A percentile compares a stretch with the other conserved stretches of the same genome.
phyloP scores from a whole-genome alignment of 2,888 invertebrate genomes.

The Aphelenchoides bicaudatus region DNA sequence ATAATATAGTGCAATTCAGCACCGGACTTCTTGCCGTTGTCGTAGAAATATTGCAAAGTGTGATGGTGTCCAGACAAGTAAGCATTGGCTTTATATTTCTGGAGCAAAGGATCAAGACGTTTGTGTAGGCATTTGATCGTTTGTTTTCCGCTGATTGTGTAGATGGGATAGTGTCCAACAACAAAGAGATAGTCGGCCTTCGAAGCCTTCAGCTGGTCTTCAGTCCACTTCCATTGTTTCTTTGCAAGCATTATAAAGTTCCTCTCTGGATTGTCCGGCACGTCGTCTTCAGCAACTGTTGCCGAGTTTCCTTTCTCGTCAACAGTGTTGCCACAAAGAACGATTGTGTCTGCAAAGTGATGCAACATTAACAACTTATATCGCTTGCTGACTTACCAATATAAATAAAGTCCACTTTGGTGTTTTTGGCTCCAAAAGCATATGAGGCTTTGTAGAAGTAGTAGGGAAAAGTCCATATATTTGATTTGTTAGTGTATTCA shows the following conservation, averaged over 20 bases:
- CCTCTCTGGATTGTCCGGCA: conserved; percentile 34
- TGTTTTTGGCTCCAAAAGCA: conserved; percentile 47
- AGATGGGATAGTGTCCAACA: conserved; percentile 64
- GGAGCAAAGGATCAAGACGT: conserved; percentile 62
- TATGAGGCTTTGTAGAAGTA: conserved; percentile 35
- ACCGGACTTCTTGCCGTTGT: conserved; percentile 29
- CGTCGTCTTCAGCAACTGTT: conserved; percentile 34
- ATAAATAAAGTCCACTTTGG: conserved; percentile 62
- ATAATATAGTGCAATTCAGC: conserved; percentile 61
- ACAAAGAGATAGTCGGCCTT: conserved; percentile 63
- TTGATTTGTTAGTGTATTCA: conserved; percentile 59
- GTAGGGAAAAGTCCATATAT: conserved; percentile 38
- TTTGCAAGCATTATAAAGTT: conserved; percentile 39
- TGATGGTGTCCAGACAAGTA: conserved; percentile 65
- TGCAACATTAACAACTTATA: too few relatives aligned
- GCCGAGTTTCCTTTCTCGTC: conserved; percentile 34
- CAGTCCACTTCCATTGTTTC: conserved; percentile 62
- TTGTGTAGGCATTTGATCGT: conserved; percentile 63
- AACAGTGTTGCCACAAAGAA: conserved; percentile 63
- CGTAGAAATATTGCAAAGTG: too few relatives aligned
- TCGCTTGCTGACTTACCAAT: too few relatives aligned
- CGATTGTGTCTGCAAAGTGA: too few relatives aligned
- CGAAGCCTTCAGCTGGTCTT: conserved; percentile 56
- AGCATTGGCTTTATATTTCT: conserved; percentile 62
- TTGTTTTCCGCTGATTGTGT: conserved; percentile 64